Conservation (phyloP, 1,140 invertebrate genomes). For the Hormaphis cornu region DNA sequence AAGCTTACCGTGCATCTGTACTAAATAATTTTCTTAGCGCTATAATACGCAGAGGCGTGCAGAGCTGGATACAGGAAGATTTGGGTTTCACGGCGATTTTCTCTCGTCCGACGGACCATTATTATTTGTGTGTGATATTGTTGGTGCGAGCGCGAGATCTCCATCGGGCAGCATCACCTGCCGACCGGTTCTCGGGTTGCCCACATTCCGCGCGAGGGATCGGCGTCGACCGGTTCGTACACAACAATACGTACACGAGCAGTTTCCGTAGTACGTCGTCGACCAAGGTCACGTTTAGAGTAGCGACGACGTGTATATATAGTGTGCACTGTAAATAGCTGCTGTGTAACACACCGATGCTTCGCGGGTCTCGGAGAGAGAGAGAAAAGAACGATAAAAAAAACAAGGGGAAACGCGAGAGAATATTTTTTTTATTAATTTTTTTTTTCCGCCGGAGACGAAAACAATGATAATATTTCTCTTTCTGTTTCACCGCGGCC, state of each 20-base stretch:
- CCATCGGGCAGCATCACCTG: slow-evolving; percentile 17
- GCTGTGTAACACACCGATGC: no score
- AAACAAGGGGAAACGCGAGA: neutral
- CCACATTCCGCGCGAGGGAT: slow-evolving; percentile 4
- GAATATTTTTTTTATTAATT: neutral
- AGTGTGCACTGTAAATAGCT: no score
- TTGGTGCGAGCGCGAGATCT: neutral
- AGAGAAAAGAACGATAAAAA: slow-evolving; percentile 6
- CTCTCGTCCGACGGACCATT: no score
- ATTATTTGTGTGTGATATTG: no score
- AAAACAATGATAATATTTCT: slow-evolving; percentile 1
- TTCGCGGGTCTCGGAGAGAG: neutral
- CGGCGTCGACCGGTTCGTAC: slow-evolving; percentile 8
- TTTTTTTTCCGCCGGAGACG: neutral
- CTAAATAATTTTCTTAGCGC: no score
- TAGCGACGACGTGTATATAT: neutral
- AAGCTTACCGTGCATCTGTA: no score
- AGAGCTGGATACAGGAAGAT: no score
- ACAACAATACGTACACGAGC: no score
- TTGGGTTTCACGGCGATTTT: no score
- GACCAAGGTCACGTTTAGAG: slow-evolving; percentile 29
- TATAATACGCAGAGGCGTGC: no score
- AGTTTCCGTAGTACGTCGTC: neutral
- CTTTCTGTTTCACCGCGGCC: neutral
- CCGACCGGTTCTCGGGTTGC: slow-evolving; percentile 18